phyloP scores from a whole-genome alignment of 2,888 invertebrate genomes.

The Aplocera efformata region DNA sequence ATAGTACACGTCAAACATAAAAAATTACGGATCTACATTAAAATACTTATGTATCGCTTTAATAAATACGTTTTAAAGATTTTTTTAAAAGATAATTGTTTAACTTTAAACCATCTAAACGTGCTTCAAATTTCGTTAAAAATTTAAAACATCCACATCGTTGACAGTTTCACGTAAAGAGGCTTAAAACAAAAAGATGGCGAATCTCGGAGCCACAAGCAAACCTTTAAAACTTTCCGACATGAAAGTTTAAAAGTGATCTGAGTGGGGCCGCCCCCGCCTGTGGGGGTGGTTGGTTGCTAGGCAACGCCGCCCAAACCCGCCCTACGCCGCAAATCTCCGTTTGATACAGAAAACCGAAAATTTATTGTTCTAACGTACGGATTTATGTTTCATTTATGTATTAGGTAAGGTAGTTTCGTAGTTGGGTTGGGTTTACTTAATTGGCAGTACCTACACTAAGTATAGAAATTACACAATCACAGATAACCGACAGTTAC shows the following conservation, averaged over 20 bases:
- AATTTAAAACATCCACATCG: slow-evolving; percentile 24
- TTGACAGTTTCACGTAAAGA: slow-evolving; percentile 52
- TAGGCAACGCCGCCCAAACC: slow-evolving; percentile 65
- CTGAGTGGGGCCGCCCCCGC: slow-evolving; percentile 44
- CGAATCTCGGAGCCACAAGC: slow-evolving; percentile 71
- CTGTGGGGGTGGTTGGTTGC: slow-evolving; percentile 58
- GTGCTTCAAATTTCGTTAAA: slow-evolving; percentile 17
- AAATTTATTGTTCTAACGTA: slow-evolving; percentile 65
- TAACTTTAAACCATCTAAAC: slow-evolving; percentile 7
- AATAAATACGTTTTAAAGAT: no score
- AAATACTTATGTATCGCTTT: no score
- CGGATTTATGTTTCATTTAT: slow-evolving; percentile 43
- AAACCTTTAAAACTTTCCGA: slow-evolving; percentile 78
- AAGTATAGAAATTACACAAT: background rate
- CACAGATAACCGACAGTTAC: no score
- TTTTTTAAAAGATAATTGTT: no score
- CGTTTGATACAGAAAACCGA: slow-evolving; percentile 65
- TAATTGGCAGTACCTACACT: background rate
- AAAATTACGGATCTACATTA: no score
- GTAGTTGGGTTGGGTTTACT: background rate
- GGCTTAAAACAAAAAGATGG: slow-evolving; percentile 68
- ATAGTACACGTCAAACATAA: no score
- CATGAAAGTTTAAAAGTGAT: slow-evolving; percentile 81
- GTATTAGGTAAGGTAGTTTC: slow-evolving; percentile 5
- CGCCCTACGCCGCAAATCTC: slow-evolving; percentile 72